A percentile compares a stretch with the other conserved stretches of the same genome.
Evolutionary conservation across 2,888 invertebrate genomes (phyloP).

Genomic region (Drosophila pullipes): DNA sequence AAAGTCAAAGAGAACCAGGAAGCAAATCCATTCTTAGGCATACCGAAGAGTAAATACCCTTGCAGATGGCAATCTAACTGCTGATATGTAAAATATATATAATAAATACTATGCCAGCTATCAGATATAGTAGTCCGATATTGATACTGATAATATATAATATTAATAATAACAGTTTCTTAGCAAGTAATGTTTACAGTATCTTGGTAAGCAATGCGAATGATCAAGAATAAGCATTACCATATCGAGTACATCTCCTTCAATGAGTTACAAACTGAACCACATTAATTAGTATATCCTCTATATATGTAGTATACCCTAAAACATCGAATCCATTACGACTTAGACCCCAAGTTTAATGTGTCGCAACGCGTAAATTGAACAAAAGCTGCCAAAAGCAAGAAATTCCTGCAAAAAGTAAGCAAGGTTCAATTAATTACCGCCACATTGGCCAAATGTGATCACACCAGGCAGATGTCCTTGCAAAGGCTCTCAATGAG

Average conservation of each 20-base stretch:
- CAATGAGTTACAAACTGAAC: background rate
- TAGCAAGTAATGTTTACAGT: background rate
- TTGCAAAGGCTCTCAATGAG: no score
- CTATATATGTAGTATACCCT: no score
- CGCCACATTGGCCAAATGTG: background rate
- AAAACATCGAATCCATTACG: slow-evolving; percentile 11
- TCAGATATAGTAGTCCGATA: background rate
- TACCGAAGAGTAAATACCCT: background rate
- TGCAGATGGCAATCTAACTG: background rate
- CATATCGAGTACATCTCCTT: background rate
- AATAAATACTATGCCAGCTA: background rate
- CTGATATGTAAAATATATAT: background rate
- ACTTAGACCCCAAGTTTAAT: slow-evolving; percentile 45
- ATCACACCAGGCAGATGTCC: background rate
- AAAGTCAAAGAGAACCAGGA: slow-evolving; percentile 16
- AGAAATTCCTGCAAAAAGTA: slow-evolving; percentile 3
- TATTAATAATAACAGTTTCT: background rate
- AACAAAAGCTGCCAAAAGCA: background rate
- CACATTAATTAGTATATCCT: background rate
- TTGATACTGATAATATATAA: background rate
- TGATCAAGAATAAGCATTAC: background rate
- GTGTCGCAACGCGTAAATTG: slow-evolving; percentile 41
- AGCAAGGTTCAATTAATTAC: slow-evolving; percentile 5
- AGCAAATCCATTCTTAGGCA: background rate
- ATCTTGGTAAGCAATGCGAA: background rate